Evolutionary conservation across 2,888 invertebrate genomes (phyloP), one percentile per base, ranked within the genome.

Genomic region (Epsilonema sp.): DNA sequence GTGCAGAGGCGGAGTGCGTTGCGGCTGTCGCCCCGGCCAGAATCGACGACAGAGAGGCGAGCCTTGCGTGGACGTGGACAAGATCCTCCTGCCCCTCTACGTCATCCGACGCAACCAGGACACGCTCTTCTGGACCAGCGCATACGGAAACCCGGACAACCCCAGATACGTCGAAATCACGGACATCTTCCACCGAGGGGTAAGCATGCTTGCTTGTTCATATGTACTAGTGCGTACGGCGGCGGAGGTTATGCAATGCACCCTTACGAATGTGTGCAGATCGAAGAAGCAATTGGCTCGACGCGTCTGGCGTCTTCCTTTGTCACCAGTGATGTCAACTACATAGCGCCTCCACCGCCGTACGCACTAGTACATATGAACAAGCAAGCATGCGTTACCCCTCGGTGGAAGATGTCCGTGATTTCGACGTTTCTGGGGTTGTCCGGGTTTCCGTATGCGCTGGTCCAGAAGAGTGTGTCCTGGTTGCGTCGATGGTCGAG

Each of bases 11-110:
- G 61, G 61, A 13, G 50, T 51, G 5, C 54, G 56, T 16, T 63
- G 63, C 50, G 58, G 54, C 11, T 63, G 63, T 45, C 50, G 54
- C 13, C 59, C 58, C 1, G 59, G 59, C n/a, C 57, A 62, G 41
- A 55, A 53, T n/a, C 52, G 63, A 21, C 51, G 53, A 1, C 45
- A 54, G 3, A 44, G 48, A 16, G 54, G 50, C 21, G 51, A 54
- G 26, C 49, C 51, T 31, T 61, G 61, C 45, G 50, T 54, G 20
- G 48, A 13, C 13, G 48, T 60, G 16, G 54, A 58, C 13, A 51
- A 51, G 39, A 55, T 55, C 31, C 53, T 56, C 19, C 49, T 63
- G 13, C 53, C 60, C 37, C 48, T 62, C 26, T 49, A 60, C 21
- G 57, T 63, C n/a, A 46, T 55, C 23, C 49, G 52, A 5, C 55